phyloP scores from a whole-genome alignment of 2,888 invertebrate genomes.

The Mantis religiosa region DNA sequence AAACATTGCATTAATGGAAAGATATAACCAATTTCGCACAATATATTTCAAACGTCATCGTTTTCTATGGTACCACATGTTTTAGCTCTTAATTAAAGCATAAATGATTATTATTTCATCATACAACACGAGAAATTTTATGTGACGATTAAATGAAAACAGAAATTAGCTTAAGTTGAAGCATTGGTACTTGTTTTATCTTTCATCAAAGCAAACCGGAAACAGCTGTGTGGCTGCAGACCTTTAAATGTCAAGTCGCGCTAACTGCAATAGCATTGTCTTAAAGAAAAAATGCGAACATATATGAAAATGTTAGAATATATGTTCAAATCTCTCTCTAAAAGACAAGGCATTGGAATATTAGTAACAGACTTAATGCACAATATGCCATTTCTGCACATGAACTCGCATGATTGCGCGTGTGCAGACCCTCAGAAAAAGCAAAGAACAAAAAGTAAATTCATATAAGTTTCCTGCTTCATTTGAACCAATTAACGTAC shows the following conservation, averaged over 20 bases:
- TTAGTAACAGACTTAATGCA: neutral
- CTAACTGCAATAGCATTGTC: neutral
- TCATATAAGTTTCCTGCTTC: no score
- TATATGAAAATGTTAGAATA: neutral
- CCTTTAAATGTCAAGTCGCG: neutral
- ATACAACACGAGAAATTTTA: neutral
- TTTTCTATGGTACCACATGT: neutral
- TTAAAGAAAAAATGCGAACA: neutral
- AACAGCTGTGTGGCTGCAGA: neutral
- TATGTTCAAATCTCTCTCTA: neutral
- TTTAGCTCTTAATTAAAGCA: neutral
- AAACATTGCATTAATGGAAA: neutral
- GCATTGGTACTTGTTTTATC: neutral
- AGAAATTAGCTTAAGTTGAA: neutral
- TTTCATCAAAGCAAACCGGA: neutral
- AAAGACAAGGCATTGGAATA: neutral
- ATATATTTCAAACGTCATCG: neutral
- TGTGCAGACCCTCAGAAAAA: neutral
- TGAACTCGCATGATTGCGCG: neutral
- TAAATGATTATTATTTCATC: neutral
- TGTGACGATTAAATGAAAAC: neutral
- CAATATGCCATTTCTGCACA: neutral
- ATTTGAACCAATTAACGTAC: no score
- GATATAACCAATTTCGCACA: constrained; percentile 7
- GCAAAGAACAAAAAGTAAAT: neutral